These are phyloP conservation scores for Ypsolopha sequella DNA, from an alignment of 2,888 invertebrate species.

Conservation along the genomic window DNA sequence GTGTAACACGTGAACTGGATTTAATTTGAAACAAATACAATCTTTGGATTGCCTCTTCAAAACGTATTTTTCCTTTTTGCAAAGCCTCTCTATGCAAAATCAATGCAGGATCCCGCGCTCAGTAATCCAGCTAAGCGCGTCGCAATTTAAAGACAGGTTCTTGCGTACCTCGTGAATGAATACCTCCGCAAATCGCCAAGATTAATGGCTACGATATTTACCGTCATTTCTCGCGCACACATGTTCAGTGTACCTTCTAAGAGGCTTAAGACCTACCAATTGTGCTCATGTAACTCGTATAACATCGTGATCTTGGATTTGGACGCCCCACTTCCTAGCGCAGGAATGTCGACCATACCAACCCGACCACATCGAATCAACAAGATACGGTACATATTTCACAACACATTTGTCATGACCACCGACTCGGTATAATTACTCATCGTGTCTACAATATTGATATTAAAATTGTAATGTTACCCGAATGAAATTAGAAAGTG, in stretches of 20 bases:
- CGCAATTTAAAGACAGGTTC: background rate
- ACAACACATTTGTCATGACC: conserved; percentile 60
- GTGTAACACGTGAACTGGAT: no score
- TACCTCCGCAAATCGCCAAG: conserved; percentile 1
- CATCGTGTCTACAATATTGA: conserved; percentile 55
- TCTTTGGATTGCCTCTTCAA: no score
- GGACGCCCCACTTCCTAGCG: conserved; percentile 42
- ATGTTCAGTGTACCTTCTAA: background rate
- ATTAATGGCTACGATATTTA: conserved; percentile 5
- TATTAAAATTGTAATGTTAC: conserved; percentile 28
- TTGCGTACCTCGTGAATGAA: background rate
- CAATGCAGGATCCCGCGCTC: no score
- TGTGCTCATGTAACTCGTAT: background rate
- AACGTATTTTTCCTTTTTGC: no score
- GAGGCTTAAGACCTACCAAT: background rate
- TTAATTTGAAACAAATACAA: no score
- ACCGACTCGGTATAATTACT: conserved; percentile 52
- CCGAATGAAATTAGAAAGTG: conserved; percentile 23
- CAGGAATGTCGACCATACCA: conserved; percentile 21
- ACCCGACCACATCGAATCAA: conserved; percentile 7
- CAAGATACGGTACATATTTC: conserved; percentile 47
- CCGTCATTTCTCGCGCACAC: background rate
- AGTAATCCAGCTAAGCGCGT: background rate
- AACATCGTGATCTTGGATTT: conserved; percentile 48
- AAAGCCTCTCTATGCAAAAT: no score